A percentile compares a stretch with the other conserved stretches of the same genome.
phyloP scores from a whole-genome alignment of 2,888 invertebrate genomes.

The Griposia aprilina region DNA sequence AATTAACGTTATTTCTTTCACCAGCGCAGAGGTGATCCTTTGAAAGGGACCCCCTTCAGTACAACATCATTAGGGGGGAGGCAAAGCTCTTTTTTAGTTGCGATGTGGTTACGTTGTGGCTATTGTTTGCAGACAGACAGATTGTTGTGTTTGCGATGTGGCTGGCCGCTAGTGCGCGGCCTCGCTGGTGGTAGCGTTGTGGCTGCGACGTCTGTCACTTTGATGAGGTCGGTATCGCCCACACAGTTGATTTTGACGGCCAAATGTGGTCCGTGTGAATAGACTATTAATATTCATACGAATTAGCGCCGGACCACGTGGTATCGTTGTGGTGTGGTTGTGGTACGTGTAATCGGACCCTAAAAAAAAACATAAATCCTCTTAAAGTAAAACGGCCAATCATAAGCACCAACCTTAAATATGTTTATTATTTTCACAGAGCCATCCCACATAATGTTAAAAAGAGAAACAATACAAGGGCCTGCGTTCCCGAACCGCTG shows the following conservation, averaged over 20 bases:
- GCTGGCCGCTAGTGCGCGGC: neutral
- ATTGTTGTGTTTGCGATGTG: neutral
- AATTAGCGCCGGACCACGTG: neutral
- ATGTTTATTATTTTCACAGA: constrained; percentile 52
- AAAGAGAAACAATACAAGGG: constrained; percentile 73
- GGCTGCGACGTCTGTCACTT: neutral
- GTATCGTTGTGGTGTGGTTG: neutral
- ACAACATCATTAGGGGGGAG: no score
- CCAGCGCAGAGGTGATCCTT: no score
- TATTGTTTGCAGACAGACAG: neutral
- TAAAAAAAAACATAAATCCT: neutral
- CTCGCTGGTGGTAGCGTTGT: neutral
- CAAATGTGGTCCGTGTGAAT: neutral
- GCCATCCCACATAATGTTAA: constrained; percentile 53
- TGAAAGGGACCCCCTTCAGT: no score
- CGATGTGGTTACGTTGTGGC: neutral
- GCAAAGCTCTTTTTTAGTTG: no score
- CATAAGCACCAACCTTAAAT: neutral
- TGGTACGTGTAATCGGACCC: neutral
- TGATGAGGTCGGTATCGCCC: neutral
- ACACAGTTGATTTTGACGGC: neutral
- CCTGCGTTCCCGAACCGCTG: constrained; percentile 69
- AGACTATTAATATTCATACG: neutral
- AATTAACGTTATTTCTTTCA: no score
- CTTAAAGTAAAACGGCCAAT: neutral